Conservation (phyloP, 2,113 vertebrate genomes). For the Tiliqua scincoides region DNA sequence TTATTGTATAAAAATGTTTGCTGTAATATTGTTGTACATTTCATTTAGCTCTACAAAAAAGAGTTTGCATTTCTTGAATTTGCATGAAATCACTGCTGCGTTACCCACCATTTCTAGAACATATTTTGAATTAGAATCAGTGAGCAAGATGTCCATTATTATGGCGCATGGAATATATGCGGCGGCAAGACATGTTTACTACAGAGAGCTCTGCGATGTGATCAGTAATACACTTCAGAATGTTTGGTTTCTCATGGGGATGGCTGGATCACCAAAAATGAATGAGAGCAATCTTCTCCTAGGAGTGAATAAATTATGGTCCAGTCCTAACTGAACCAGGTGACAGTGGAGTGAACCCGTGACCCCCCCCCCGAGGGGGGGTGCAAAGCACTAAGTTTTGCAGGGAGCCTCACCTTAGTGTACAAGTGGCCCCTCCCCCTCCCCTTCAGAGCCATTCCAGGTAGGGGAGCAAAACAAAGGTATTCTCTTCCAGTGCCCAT, state of each 20-base stretch:
- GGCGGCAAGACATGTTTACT: background rate
- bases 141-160: background rate
- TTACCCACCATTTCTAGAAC: background rate
- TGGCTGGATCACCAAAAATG: no score
- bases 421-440: no score
- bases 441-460: no score
- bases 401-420: no score
- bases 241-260: no score
- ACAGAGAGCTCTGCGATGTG: background rate
- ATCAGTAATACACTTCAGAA: background rate
- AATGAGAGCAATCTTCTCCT: no score
- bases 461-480: no score
- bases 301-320: background rate
- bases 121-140: background rate
- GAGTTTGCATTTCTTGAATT: background rate
- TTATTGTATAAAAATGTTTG: background rate
- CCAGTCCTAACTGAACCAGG: no score
- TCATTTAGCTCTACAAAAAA: background rate
- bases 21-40: background rate
- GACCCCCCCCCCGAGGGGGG: no score
- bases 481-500: no score
- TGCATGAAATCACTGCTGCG: background rate
- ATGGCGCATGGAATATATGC: background rate
- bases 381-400: no score
- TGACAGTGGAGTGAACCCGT: no score